Evolutionary conservation across 2,888 invertebrate genomes (phyloP).

Genomic region (Tenthredo livida): DNA sequence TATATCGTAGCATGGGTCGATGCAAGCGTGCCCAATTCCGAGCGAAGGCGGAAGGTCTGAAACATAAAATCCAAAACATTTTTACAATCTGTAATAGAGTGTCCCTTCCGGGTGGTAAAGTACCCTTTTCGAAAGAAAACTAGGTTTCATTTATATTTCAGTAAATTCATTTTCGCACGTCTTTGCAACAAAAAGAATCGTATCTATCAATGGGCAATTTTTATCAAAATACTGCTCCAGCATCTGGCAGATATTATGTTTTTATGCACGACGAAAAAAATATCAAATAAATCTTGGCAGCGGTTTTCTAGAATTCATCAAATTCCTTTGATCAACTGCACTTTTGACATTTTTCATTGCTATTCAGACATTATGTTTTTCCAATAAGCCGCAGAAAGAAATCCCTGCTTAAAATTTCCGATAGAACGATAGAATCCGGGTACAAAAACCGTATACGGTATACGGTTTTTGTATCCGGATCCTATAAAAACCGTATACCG

Average conservation of each 20-base stretch:
- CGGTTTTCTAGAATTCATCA: not conserved
- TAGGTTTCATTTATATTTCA: not conserved
- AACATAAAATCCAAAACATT: not conserved
- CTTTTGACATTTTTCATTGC: too few relatives aligned
- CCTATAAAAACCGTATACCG: too few relatives aligned
- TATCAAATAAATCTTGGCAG: not conserved
- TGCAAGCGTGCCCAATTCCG: not conserved
- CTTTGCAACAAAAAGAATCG: not conserved
- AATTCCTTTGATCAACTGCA: not conserved
- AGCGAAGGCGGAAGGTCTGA: not conserved
- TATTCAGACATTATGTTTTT: not conserved
- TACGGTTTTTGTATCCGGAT: too few relatives aligned
- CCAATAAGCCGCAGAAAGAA: not conserved
- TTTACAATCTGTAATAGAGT: not conserved
- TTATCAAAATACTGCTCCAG: not conserved
- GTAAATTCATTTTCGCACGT: not conserved
- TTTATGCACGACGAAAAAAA: not conserved
- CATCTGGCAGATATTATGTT: not conserved
- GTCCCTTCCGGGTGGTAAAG: not conserved
- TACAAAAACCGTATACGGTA: too few relatives aligned
- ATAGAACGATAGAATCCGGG: too few relatives aligned
- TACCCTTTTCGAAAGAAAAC: not conserved
- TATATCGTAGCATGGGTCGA: not conserved
- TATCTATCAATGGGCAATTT: too few relatives aligned
- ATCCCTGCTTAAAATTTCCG: too few relatives aligned